phyloP scores from a whole-genome alignment of 2,888 invertebrate species.

The Branchipolynoe longqiensis region DNA sequence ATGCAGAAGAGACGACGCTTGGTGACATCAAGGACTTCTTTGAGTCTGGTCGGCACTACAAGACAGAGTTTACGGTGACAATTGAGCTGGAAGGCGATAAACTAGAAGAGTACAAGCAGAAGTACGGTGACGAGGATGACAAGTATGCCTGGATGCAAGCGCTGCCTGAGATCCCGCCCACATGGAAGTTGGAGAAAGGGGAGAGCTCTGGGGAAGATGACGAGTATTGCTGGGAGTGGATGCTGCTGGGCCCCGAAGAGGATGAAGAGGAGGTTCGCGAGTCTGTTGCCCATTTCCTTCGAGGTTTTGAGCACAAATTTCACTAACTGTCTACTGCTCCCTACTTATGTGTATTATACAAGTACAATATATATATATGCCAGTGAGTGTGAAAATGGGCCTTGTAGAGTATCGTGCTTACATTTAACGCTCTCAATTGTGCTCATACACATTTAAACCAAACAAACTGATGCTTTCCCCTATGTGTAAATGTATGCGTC shows the following conservation, averaged over 20 bases:
- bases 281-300: slow-evolving; percentile 53
- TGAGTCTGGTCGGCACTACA: slow-evolving; percentile 14
- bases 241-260: slow-evolving; percentile 51
- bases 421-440: too few species aligned
- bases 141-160: slow-evolving; percentile 57
- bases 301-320: slow-evolving; percentile 54
- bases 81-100: slow-evolving; percentile 50
- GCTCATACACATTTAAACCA: too few species aligned
- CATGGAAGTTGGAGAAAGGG: slow-evolving; percentile 57
- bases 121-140: slow-evolving; percentile 29
- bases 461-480: too few species aligned
- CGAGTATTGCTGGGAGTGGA: slow-evolving; percentile 52
- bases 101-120: slow-evolving; percentile 45
- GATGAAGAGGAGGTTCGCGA: slow-evolving; percentile 56
- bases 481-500: too few species aligned
- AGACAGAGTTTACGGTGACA: slow-evolving; percentile 34
- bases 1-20: slow-evolving; percentile 16
- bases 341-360: too few species aligned
- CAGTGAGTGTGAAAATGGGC: too few species aligned
- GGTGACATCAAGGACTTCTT: slow-evolving; percentile 36
- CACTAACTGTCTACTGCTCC: too few species aligned
- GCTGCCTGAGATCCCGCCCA: slow-evolving; percentile 48
- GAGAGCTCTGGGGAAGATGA: slow-evolving; percentile 59
- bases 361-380: too few species aligned
- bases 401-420: too few species aligned